phyloP scores from a whole-genome alignment of 2,113 vertebrate genomes.

The Sylvia atricapilla region DNA sequence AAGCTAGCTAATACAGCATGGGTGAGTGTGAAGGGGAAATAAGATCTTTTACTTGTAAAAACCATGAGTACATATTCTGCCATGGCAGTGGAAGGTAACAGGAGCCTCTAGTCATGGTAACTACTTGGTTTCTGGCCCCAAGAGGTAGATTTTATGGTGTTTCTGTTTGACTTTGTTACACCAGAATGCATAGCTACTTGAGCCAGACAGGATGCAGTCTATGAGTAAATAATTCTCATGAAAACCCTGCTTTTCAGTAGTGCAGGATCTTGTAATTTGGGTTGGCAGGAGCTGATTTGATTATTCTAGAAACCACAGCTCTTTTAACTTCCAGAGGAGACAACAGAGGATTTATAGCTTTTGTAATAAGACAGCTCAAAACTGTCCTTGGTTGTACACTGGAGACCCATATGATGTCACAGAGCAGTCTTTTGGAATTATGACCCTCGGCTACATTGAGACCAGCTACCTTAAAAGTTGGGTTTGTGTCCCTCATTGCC shows the following conservation, averaged over 20 bases:
- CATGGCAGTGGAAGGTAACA: neutral
- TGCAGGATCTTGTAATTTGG: neutral
- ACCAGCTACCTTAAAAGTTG: neutral
- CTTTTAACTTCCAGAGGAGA: neutral
- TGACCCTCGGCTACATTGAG: neutral
- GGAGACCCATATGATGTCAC: neutral
- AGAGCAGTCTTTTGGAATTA: neutral
- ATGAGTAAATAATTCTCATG: neutral
- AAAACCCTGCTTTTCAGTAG: neutral
- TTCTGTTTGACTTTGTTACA: neutral
- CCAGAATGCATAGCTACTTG: neutral
- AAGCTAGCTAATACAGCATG: neutral
- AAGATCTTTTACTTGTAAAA: neutral
- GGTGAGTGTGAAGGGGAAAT: neutral
- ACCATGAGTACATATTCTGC: neutral
- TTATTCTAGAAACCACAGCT: neutral
- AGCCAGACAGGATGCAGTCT: neutral
- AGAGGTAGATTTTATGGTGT: neutral
- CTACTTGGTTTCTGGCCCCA: neutral
- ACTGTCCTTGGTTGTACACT: neutral
- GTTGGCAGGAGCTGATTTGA: neutral
- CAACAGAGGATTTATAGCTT: neutral
- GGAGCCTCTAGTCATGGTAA: neutral
- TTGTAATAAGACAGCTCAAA: neutral
- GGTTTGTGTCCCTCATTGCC: constrained; percentile 24